Evolutionary conservation across 2,888 invertebrate genomes (phyloP).

Genomic region (Ethmia dodecea): DNA sequence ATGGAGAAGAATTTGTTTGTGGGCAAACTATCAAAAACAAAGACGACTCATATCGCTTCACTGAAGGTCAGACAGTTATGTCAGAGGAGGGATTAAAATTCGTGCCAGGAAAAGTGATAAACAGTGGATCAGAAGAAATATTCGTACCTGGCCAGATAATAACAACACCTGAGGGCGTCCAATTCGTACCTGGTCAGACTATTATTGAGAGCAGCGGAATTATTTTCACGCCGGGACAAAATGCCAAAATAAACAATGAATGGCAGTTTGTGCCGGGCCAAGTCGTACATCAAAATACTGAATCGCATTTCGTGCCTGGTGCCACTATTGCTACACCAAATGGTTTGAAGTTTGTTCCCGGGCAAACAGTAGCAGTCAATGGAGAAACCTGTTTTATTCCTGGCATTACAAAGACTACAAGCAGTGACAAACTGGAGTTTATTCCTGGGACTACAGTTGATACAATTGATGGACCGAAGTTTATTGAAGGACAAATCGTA

Average conservation of each 20-base stretch:
- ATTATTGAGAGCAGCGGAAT: slow-evolving; percentile 64
- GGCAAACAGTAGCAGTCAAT: slow-evolving; percentile 74
- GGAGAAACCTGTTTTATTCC: slow-evolving; percentile 79
- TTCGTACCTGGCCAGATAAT: slow-evolving; percentile 81
- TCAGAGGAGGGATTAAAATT: slow-evolving; percentile 80
- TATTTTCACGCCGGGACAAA: slow-evolving; percentile 81
- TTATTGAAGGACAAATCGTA: slow-evolving; percentile 81
- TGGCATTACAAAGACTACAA: slow-evolving; percentile 70
- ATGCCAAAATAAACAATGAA: slow-evolving; percentile 67
- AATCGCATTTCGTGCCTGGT: slow-evolving; percentile 79
- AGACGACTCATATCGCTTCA: slow-evolving; percentile 74
- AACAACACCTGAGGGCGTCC: slow-evolving; percentile 76
- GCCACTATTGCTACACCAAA: slow-evolving; percentile 80
- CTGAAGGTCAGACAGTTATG: slow-evolving; percentile 79
- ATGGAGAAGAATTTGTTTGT: slow-evolving; percentile 78
- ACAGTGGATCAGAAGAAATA: slow-evolving; percentile 61
- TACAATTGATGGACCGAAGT: slow-evolving; percentile 80
- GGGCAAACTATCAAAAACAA: slow-evolving; percentile 80
- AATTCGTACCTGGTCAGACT: slow-evolving; percentile 82
- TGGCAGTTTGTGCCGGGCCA: slow-evolving; percentile 84
- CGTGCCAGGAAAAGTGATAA: slow-evolving; percentile 76
- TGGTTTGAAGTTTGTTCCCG: slow-evolving; percentile 81
- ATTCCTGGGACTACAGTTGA: slow-evolving; percentile 80
- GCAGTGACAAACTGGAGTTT: slow-evolving; percentile 64
- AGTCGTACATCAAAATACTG: slow-evolving; percentile 73